Conservation (phyloP, 2,797 vertebrate species). For the Pempheris klunzingeri region DNA sequence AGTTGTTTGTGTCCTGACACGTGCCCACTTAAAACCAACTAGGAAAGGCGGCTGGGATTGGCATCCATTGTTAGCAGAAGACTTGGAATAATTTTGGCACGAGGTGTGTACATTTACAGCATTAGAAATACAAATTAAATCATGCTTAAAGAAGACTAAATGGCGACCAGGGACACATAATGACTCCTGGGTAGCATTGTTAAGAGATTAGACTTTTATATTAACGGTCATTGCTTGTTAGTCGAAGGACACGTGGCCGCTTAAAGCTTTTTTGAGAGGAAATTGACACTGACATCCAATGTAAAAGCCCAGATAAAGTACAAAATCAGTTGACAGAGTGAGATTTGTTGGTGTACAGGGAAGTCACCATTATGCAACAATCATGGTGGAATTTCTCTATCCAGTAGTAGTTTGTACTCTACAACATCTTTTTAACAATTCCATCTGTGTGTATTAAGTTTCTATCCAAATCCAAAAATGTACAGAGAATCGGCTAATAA, state of each 20-base stretch:
- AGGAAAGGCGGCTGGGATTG: conserved; percentile 55
- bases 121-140: conserved; percentile 61
- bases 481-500: background rate
- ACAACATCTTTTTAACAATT: background rate
- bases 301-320: conserved; percentile 15
- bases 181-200: conserved; percentile 35
- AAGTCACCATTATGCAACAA: conserved; percentile 5
- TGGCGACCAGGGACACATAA: conserved; percentile 17
- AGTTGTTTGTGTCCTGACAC: conserved; percentile 72
- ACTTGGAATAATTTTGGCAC: conserved; percentile 54
- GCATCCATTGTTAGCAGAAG: conserved; percentile 56
- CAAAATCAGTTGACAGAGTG: background rate
- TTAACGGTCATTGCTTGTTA: conserved; percentile 41
- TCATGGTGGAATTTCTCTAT: background rate
- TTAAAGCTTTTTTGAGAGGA: conserved; percentile 24
- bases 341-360: background rate
- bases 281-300: conserved; percentile 14
- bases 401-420: background rate
- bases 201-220: conserved; percentile 48
- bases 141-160: conserved; percentile 39
- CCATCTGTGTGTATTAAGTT: background rate
- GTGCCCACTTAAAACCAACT: conserved; percentile 80
- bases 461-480: background rate
- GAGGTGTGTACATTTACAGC: conserved; percentile 59
- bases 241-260: conserved; percentile 19